Evolutionary conservation across 2,888 invertebrate genomes (phyloP).

Genomic region (Drosophila acutilabella): DNA sequence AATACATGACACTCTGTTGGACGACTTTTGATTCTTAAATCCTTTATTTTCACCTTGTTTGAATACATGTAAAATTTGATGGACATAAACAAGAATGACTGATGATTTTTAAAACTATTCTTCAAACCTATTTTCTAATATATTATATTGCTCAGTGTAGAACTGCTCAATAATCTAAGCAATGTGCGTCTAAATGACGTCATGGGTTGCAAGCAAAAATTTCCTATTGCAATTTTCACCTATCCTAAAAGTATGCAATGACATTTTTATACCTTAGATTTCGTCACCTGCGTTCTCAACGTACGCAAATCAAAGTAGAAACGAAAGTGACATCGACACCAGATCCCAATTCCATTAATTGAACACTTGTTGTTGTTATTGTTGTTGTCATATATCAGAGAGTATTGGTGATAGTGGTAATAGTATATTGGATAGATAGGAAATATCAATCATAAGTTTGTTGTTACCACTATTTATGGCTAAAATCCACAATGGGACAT

Average conservation of each 20-base stretch:
- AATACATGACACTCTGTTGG: too few relatives aligned
- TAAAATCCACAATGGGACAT: constrained; percentile 25
- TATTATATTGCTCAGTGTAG: too few relatives aligned
- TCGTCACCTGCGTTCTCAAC: neutral
- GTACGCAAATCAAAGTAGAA: constrained; percentile 5
- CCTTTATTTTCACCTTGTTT: too few relatives aligned
- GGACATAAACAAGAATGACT: too few relatives aligned
- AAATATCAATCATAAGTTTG: constrained; percentile 21
- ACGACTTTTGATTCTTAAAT: too few relatives aligned
- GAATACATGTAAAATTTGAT: too few relatives aligned
- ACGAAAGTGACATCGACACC: neutral
- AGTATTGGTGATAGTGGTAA: neutral
- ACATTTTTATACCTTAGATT: neutral
- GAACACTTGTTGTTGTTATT: too few relatives aligned
- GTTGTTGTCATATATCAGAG: neutral
- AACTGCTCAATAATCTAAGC: too few relatives aligned
- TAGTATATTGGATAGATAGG: constrained; percentile 22
- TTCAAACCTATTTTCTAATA: too few relatives aligned
- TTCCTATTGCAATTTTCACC: neutral
- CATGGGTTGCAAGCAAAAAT: too few relatives aligned
- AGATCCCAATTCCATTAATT: constrained; percentile 3
- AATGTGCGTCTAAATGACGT: too few relatives aligned
- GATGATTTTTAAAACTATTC: too few relatives aligned
- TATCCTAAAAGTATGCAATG: constrained; percentile 21
- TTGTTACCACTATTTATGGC: constrained; percentile 31